These are phyloP conservation scores for Diachrysia chrysitis DNA, from an alignment of 2,888 invertebrate genomes.

Conservation along the genomic window DNA sequence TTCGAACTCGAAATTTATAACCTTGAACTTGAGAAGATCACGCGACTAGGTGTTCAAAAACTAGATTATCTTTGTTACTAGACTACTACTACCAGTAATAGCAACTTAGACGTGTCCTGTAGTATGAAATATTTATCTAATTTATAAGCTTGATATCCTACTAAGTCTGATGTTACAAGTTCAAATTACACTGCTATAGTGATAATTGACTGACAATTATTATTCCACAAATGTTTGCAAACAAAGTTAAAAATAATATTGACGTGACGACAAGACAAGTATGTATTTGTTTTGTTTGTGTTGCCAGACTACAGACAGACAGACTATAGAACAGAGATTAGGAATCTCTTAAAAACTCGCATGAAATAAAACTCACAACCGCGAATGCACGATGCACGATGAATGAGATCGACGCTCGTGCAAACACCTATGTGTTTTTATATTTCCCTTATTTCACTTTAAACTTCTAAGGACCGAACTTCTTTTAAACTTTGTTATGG, in stretches of 20 bases:
- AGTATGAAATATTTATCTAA: constrained; percentile 5
- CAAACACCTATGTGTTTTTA: no score
- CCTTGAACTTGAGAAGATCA: constrained; percentile 75
- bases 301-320: constrained; percentile 2
- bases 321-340: neutral
- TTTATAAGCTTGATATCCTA: constrained; percentile 15
- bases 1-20: constrained; percentile 36
- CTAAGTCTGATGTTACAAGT: constrained; percentile 11
- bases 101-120: neutral
- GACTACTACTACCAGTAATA: neutral
- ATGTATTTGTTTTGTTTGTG: neutral
- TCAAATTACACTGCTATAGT: constrained; percentile 11
- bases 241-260: constrained; percentile 30
- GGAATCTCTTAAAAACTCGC: no score
- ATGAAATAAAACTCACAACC: no score
- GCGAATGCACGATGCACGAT: no score
- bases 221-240: constrained; percentile 54
- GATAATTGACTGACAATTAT: constrained; percentile 29
- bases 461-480: no score
- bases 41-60: constrained; percentile 37
- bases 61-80: constrained; percentile 3
- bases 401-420: no score
- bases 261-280: neutral
- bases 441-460: no score
- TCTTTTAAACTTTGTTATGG: no score